Evolutionary conservation across 2,888 invertebrate genomes (phyloP).

Genomic region (Heliconius sara): DNA sequence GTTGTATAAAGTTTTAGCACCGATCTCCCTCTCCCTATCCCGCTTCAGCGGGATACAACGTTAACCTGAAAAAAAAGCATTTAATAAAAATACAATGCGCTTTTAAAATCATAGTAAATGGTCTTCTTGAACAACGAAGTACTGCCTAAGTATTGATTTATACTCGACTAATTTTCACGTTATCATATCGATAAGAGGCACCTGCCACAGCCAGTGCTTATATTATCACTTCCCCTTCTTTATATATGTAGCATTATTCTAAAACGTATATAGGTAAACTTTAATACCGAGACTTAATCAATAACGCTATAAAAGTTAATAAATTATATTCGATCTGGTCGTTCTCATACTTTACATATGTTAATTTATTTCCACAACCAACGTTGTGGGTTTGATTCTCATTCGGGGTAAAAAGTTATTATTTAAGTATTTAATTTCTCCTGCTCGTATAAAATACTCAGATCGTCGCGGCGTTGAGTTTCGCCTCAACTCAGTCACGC

Average conservation of each 20-base stretch:
- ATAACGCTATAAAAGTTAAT: conserved; percentile 3
- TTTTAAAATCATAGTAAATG: conserved; percentile 6
- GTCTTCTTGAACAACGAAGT: conserved; percentile 56
- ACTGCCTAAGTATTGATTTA: conserved; percentile 72
- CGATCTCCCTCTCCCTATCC: too few species aligned
- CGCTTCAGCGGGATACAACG: too few species aligned
- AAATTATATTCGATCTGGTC: not conserved
- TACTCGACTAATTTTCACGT: conserved; percentile 70
- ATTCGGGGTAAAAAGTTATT: not conserved
- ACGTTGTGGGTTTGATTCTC: not conserved
- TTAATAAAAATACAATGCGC: not conserved
- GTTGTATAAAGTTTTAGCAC: too few species aligned
- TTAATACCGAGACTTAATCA: conserved; percentile 39
- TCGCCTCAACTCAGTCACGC: too few species aligned
- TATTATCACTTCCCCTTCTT: conserved; percentile 73
- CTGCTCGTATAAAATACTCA: not conserved
- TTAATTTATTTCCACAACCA: not conserved
- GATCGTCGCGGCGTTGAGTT: not conserved
- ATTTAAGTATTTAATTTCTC: not conserved
- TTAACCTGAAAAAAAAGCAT: too few species aligned
- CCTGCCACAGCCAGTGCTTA: conserved; percentile 66
- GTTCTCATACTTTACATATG: not conserved
- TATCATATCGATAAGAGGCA: conserved; percentile 74
- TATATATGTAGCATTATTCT: conserved; percentile 59
- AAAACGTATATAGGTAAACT: conserved; percentile 49